Conservation (phyloP, 1,140 invertebrate species). For the Drosophila eugracilis region DNA sequence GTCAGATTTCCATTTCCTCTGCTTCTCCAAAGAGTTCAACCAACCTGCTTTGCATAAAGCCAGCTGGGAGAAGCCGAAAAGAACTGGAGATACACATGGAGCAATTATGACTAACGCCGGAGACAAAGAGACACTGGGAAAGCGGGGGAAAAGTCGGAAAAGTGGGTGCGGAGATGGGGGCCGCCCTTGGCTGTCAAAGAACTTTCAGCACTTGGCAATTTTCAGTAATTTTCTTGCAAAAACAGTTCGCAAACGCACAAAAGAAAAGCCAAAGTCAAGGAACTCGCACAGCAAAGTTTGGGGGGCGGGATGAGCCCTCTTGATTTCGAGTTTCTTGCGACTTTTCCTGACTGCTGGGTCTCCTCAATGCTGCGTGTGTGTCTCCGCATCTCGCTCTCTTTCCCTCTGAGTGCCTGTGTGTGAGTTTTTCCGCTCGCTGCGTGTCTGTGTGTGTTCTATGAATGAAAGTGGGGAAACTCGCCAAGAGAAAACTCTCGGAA, state of each 20-base stretch:
- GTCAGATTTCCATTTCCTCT: conserved; percentile 28
- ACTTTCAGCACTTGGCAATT: conserved; percentile 77
- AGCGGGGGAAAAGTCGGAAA: not conserved
- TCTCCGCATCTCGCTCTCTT: conserved; percentile 39
- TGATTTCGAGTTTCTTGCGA: conserved; percentile 42
- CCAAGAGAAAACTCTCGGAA: conserved; percentile 31
- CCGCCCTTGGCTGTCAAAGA: conserved; percentile 60
- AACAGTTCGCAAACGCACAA: conserved; percentile 55
- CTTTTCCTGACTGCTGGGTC: conserved; percentile 76
- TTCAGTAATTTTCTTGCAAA: conserved; percentile 73
- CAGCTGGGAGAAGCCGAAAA: conserved; percentile 18
- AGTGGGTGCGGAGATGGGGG: not conserved
- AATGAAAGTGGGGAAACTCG: conserved; percentile 56
- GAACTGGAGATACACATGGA: conserved; percentile 35
- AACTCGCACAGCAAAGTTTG: conserved; percentile 50
- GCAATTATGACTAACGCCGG: conserved; percentile 75
- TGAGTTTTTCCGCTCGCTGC: conserved; percentile 14
- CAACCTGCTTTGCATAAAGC: conserved; percentile 61
- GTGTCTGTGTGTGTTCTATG: conserved; percentile 57
- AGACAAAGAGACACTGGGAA: conserved; percentile 58
- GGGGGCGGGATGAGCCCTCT: conserved; percentile 15
- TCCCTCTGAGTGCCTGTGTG: conserved; percentile 19
- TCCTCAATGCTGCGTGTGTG: conserved; percentile 53
- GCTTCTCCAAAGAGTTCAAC: conserved; percentile 54
- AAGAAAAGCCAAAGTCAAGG: conserved; percentile 67